A percentile compares a stretch with the other conserved stretches of the same genome.
Evolutionary conservation across 2,113 vertebrate species (phyloP).

Genomic region (Paradoxurus hermaphroditus): DNA sequence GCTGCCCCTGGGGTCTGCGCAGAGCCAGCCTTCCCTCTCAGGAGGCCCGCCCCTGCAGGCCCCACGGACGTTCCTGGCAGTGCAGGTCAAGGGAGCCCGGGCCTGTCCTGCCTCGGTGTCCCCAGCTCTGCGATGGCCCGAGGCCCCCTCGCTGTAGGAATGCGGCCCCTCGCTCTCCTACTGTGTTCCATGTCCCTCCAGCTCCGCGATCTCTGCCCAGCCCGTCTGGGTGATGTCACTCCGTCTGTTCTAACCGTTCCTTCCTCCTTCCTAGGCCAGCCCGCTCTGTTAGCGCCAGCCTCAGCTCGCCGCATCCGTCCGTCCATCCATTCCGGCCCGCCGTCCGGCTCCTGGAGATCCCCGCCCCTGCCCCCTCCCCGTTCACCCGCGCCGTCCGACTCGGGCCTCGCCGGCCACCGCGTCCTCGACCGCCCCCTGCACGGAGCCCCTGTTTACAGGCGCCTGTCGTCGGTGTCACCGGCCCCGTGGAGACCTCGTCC

Average conservation of each 20-base stretch:
- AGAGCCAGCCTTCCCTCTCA: accelerated
- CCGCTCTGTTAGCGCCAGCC: accelerated
- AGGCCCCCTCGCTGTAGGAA: neutral
- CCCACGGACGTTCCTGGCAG: neutral
- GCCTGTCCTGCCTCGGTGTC: neutral
- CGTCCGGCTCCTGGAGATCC: accelerated
- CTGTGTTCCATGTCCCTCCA: accelerated
- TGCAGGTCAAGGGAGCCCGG: accelerated
- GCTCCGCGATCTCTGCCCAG: neutral
- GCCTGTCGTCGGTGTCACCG: accelerated
- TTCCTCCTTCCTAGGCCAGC: neutral
- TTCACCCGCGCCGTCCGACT: accelerated
- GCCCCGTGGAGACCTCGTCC: accelerated
- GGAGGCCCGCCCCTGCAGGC: accelerated
- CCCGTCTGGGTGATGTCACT: neutral
- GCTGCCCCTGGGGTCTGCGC: neutral
- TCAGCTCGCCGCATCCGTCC: accelerated
- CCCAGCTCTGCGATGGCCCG: neutral
- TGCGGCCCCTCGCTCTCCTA: neutral
- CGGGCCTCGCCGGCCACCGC: accelerated
- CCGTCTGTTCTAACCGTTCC: neutral
- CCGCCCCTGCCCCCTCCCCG: neutral
- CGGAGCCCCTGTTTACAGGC: accelerated
- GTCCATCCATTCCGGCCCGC: accelerated
- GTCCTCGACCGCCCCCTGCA: accelerated